Evolutionary conservation across 2,888 invertebrate genomes (phyloP).

Genomic region (Leptinotarsa rubiginosa): DNA sequence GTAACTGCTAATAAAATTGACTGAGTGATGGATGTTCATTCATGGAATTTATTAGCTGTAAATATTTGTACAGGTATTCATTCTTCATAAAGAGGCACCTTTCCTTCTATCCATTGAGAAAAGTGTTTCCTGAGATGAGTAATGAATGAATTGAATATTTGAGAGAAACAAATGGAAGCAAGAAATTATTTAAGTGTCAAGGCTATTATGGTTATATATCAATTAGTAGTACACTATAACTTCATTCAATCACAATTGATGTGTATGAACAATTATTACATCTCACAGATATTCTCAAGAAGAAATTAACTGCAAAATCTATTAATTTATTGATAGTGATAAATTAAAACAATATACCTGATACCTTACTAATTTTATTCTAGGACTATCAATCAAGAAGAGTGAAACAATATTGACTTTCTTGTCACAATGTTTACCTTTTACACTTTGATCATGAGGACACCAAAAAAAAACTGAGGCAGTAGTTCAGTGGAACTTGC

Average conservation of each 20-base stretch:
- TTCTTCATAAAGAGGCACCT: constrained; percentile 1
- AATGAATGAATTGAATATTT: neutral
- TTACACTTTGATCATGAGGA: neutral
- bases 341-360: neutral
- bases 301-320: neutral
- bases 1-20: constrained; percentile 27
- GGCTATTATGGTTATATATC: too few species aligned
- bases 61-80: neutral
- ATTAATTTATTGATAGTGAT: neutral
- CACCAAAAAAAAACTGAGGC: too few species aligned
- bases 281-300: neutral
- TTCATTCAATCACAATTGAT: neutral
- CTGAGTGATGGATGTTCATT: constrained; percentile 3
- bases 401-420: neutral
- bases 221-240: too few species aligned
- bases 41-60: neutral
- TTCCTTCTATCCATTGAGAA: neutral
- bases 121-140: neutral
- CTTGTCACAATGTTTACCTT: neutral
- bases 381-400: neutral
- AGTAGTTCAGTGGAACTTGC: neutral
- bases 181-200: neutral
- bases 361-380: neutral
- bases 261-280: neutral
- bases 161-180: neutral